A percentile compares a stretch with the other conserved stretches of the same genome.
Conservation (phyloP, 2,888 invertebrate genomes). For the Autographa pulchrina region DNA sequence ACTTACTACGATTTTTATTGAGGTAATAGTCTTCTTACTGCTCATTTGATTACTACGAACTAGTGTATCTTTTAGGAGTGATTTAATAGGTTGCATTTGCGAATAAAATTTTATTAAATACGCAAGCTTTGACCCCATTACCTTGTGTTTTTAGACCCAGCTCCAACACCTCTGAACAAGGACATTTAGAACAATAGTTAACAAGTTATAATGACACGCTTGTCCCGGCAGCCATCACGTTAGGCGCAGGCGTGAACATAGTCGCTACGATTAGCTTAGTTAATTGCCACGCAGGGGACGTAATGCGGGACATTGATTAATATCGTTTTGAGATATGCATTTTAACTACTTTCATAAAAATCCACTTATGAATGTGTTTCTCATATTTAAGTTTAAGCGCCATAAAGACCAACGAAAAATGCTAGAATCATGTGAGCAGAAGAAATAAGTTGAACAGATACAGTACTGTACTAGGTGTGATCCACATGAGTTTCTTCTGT, state of each 20-base stretch:
- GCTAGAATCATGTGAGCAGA: no score
- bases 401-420: no score
- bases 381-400: no score
- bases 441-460: no score
- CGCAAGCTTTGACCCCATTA: background rate
- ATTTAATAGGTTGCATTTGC: no score
- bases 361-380: no score
- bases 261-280: conserved; percentile 49
- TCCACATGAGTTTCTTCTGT: no score
- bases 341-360: background rate
- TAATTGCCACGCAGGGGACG: conserved; percentile 13
- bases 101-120: background rate
- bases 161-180: background rate
- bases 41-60: no score
- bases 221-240: conserved; percentile 43
- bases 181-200: background rate
- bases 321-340: conserved; percentile 13
- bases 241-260: conserved; percentile 58
- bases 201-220: conserved; percentile 46
- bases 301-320: conserved; percentile 38
- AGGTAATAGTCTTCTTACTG: no score
- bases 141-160: background rate
- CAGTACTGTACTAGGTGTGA: no score
- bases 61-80: no score
- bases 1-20: no score